Conservation (phyloP, 1,140 invertebrate species). For the Lucilia sericata region DNA sequence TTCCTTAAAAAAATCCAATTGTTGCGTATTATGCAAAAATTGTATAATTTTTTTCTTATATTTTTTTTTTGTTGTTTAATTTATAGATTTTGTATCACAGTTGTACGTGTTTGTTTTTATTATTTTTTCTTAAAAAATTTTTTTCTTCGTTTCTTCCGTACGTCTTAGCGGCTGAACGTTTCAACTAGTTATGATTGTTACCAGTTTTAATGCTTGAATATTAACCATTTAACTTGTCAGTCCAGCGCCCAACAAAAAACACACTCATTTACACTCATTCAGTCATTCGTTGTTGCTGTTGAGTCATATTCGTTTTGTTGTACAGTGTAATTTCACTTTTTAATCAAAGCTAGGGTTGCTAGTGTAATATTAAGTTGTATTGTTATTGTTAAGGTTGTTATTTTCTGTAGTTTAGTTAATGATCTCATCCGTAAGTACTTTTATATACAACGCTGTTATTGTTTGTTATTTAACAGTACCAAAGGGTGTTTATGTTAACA, state of each 20-base stretch:
- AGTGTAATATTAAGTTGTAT: not conserved
- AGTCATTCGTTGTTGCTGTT: too few species aligned
- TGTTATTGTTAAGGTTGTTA: not conserved
- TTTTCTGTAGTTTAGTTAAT: not conserved
- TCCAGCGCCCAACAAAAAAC: too few species aligned
- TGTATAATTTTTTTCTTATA: not conserved
- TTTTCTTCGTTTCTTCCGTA: not conserved
- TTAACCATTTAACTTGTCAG: not conserved
- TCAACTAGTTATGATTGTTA: constrained; percentile 27
- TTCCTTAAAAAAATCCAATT: not conserved
- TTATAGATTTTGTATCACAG: constrained; percentile 5
- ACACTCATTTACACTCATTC: too few species aligned
- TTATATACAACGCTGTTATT: not conserved
- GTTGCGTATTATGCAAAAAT: constrained; percentile 32
- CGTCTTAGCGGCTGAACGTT: constrained; percentile 5
- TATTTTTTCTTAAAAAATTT: not conserved
- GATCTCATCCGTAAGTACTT: not conserved
- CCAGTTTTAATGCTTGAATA: constrained; percentile 25
- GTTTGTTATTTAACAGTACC: not conserved
- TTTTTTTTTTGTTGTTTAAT: not conserved
- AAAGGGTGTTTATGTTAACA: too few species aligned
- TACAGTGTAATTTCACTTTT: not conserved
- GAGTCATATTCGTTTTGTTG: not conserved
- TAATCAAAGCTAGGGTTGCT: not conserved
- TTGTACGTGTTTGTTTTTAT: not conserved